Evolutionary conservation across 2,888 invertebrate genomes (phyloP).

Genomic region (Melanargia galathea): DNA sequence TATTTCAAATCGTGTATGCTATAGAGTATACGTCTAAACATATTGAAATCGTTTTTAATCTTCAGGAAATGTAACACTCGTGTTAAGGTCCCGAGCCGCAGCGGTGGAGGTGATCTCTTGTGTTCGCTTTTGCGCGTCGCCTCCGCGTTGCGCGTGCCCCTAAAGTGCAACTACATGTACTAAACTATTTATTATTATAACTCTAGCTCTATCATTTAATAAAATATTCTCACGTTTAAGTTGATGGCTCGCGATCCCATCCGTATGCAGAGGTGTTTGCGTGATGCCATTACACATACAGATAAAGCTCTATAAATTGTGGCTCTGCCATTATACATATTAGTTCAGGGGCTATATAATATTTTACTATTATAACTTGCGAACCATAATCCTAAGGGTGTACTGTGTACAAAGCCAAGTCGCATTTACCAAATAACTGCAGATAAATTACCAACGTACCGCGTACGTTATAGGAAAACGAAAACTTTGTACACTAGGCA

Average conservation of each 20-base stretch:
- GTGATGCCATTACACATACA: conserved; percentile 43
- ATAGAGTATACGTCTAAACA: not conserved
- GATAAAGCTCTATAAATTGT: conserved; percentile 40
- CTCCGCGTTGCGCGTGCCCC: conserved; percentile 37
- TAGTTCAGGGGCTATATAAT: not conserved
- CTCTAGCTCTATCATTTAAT: conserved; percentile 17
- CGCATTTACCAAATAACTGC: not conserved
- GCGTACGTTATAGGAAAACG: too few relatives aligned
- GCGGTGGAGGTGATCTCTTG: conserved; percentile 31
- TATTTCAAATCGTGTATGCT: not conserved
- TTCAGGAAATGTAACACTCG: conserved; percentile 22
- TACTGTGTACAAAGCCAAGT: not conserved
- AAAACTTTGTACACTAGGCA: not conserved
- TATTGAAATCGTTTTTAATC: not conserved
- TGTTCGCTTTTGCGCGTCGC: conserved; percentile 27
- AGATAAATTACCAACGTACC: not conserved
- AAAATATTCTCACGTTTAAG: conserved; percentile 38
- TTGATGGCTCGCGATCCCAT: conserved; percentile 41
- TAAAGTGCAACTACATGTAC: conserved; percentile 42
- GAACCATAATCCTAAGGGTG: too few relatives aligned
- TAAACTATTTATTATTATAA: conserved; percentile 26
- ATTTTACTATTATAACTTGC: not conserved
- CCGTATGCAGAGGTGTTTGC: conserved; percentile 41
- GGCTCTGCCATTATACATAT: conserved; percentile 17
- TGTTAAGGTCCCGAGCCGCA: conserved; percentile 24